Evolutionary conservation across 1,140 invertebrate genomes (phyloP).

Genomic region (Bombus breviceps): DNA sequence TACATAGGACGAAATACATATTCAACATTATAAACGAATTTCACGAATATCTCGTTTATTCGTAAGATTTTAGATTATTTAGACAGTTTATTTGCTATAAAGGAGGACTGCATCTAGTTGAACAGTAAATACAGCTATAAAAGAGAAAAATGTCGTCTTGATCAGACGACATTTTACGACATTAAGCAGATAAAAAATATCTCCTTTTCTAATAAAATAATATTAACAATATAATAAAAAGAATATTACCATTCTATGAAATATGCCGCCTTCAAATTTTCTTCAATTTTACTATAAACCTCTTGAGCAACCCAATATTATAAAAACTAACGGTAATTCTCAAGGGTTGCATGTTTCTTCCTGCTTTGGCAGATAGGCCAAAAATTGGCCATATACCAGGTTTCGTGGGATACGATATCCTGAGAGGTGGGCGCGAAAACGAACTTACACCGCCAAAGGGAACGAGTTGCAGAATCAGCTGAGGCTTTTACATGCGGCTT

Average conservation of each 20-base stretch:
- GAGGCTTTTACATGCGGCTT: conserved; percentile 52
- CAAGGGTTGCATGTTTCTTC: neutral
- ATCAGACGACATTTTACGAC: too few relatives aligned
- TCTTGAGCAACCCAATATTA: neutral
- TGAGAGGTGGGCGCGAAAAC: neutral
- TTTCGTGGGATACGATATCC: neutral
- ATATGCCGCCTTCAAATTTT: too few relatives aligned
- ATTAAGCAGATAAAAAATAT: too few relatives aligned
- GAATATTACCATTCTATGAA: too few relatives aligned
- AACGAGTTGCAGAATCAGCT: conserved; percentile 33
- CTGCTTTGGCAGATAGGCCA: neutral
- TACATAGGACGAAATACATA: neutral
- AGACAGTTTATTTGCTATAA: too few relatives aligned
- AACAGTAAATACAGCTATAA: neutral
- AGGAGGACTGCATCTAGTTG: too few relatives aligned
- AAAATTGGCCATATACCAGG: neutral
- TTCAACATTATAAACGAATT: neutral
- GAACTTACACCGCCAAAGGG: conserved; percentile 17
- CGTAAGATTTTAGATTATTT: neutral
- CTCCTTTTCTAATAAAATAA: too few relatives aligned
- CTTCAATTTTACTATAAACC: neutral
- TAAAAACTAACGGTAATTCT: neutral
- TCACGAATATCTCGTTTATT: neutral
- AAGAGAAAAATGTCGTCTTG: neutral
- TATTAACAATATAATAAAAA: too few relatives aligned